These are phyloP conservation scores for Colinus virginianus DNA, from an alignment of 2,113 vertebrate genomes.

Conservation along the genomic window DNA sequence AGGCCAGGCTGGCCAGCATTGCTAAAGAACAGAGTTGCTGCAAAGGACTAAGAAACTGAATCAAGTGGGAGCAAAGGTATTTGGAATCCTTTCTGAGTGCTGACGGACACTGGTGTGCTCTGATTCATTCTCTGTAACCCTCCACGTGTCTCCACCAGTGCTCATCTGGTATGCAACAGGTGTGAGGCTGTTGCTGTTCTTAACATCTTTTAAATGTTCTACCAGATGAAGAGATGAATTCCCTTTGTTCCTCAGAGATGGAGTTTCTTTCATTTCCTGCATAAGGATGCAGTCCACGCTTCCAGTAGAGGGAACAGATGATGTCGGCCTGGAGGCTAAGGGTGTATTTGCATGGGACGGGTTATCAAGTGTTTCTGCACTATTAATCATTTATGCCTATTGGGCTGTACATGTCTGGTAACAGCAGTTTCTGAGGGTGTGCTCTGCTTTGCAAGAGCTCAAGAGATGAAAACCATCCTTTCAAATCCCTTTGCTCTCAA, in stretches of 20 bases:
- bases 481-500: conserved; percentile 8
- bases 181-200: conserved; percentile 63
- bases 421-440: neutral
- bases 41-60: neutral
- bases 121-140: conserved; percentile 41
- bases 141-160: neutral
- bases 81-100: conserved; percentile 8
- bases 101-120: neutral
- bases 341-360: conserved; percentile 30
- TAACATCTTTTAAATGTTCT: conserved; percentile 64
- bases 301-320: conserved; percentile 52
- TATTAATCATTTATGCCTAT: neutral
- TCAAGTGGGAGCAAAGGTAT: neutral
- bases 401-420: neutral
- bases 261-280: conserved; percentile 71
- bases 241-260: conserved; percentile 56
- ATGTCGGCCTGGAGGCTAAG: conserved; percentile 37
- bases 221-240: conserved; percentile 69
- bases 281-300: conserved; percentile 59
- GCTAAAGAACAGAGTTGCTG: neutral
- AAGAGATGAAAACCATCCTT: conserved; percentile 5
- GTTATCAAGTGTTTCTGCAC: conserved; percentile 18
- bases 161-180: conserved; percentile 60
- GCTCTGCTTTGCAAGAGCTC: neutral
- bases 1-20: neutral